Conservation (phyloP, 2,113 vertebrate species). For the Erpornis zantholeuca region DNA sequence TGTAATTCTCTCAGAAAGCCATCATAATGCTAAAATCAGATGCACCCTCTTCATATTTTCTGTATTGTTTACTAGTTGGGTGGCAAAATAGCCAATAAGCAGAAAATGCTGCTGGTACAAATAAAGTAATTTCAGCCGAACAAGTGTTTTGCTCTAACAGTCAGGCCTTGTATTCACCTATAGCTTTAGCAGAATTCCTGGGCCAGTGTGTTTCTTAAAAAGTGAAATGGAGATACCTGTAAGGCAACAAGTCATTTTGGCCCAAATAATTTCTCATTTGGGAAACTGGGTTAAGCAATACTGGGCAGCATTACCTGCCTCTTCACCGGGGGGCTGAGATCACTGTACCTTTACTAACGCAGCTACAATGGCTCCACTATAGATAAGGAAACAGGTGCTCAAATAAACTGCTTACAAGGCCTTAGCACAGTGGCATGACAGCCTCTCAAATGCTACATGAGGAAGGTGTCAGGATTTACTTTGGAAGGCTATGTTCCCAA, state of each 20-base stretch:
- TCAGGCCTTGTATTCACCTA: background rate
- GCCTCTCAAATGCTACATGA: background rate
- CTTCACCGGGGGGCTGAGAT: background rate
- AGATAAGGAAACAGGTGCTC: background rate
- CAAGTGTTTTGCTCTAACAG: background rate
- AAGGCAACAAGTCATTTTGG: background rate
- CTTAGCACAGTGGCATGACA: background rate
- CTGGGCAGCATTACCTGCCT: background rate
- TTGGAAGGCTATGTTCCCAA: background rate
- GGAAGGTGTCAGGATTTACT: background rate
- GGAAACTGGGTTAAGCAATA: background rate
- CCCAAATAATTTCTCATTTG: background rate
- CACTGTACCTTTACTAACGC: background rate
- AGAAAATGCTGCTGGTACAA: background rate
- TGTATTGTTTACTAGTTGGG: background rate
- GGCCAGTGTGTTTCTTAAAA: background rate
- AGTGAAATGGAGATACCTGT: background rate
- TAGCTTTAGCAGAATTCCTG: background rate
- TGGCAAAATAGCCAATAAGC: background rate
- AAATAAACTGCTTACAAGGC: background rate
- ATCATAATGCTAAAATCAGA: background rate
- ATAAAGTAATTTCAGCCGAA: background rate
- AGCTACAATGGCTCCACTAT: rapidly evolving
- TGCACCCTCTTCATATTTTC: background rate
- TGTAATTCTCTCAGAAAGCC: background rate